Evolutionary conservation across 2,888 invertebrate species (phyloP).

Genomic region (Sphaeridia pumilis): DNA sequence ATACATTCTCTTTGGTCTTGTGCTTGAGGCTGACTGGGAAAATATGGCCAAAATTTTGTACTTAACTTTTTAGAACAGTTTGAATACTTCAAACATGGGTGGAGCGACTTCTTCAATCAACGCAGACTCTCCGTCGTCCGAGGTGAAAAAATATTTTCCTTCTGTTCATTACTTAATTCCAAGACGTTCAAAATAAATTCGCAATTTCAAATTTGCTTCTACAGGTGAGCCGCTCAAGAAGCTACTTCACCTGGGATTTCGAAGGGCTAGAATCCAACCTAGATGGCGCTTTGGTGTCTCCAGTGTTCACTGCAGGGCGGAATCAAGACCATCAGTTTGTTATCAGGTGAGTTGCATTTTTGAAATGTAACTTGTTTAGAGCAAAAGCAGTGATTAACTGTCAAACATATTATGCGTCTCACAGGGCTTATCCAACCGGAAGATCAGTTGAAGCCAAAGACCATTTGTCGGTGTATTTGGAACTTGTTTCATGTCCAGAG

Average conservation of each 20-base stretch:
- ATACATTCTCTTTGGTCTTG: no score
- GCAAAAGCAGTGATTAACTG: neutral
- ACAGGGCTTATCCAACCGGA: neutral
- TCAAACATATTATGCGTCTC: neutral
- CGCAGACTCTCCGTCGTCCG: no score
- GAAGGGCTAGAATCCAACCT: neutral
- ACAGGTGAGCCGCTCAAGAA: no score
- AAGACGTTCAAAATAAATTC: no score
- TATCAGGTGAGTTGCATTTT: neutral
- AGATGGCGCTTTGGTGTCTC: neutral
- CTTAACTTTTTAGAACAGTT: no score
- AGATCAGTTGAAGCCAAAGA: neutral
- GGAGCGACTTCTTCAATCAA: no score
- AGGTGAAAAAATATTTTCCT: no score
- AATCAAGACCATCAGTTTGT: neutral
- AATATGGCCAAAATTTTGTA: no score
- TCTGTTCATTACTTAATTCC: no score
- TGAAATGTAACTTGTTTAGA: neutral
- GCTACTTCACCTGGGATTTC: neutral
- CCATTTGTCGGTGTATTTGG: neutral
- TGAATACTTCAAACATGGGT: no score
- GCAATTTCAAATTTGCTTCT: neutral
- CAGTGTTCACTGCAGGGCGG: neutral
- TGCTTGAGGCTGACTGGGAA: no score
- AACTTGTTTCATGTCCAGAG: neutral